Percentiles rank a stretch among this genome's conserved stretches.
phyloP scores from a whole-genome alignment of 30 jellyfish, hydroid and myxozoan genomes.

The Mastigias papua region DNA sequence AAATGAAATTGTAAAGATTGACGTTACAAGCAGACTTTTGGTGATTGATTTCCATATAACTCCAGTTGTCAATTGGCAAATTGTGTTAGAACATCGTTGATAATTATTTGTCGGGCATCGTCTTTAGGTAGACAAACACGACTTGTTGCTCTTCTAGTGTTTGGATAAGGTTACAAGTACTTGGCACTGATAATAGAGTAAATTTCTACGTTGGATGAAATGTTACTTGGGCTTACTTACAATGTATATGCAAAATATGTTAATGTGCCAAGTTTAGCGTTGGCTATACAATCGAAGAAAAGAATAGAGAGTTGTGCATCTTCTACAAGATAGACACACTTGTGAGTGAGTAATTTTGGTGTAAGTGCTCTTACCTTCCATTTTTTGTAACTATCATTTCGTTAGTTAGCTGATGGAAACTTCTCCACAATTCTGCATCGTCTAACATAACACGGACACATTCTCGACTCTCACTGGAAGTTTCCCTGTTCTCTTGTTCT shows the following conservation, averaged over 20 bases:
- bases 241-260: not conserved
- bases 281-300: too few species aligned
- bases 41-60: too few species aligned
- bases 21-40: not conserved
- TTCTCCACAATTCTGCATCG: slow-evolving; percentile 93
- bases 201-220: not conserved
- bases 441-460: slow-evolving; percentile 79
- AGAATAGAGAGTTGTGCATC: not conserved
- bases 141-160: not conserved
- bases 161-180: not conserved
- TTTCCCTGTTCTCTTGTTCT: slow-evolving; percentile 56
- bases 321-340: not conserved
- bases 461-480: slow-evolving; percentile 56
- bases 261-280: too few species aligned
- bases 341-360: too few species aligned
- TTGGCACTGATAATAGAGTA: not conserved
- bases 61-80: not conserved
- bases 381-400: slow-evolving; percentile 99
- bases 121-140: not conserved
- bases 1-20: not conserved
- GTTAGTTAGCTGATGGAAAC: slow-evolving; percentile 94
- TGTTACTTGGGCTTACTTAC: not conserved
- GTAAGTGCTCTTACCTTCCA: slow-evolving; percentile 88
- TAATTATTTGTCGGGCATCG: too few species aligned
- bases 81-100: not conserved